Percentiles rank a stretch among this genome's conserved stretches.
Conservation (phyloP, 1,140 invertebrate species). For the Lordiphosa mommai region DNA sequence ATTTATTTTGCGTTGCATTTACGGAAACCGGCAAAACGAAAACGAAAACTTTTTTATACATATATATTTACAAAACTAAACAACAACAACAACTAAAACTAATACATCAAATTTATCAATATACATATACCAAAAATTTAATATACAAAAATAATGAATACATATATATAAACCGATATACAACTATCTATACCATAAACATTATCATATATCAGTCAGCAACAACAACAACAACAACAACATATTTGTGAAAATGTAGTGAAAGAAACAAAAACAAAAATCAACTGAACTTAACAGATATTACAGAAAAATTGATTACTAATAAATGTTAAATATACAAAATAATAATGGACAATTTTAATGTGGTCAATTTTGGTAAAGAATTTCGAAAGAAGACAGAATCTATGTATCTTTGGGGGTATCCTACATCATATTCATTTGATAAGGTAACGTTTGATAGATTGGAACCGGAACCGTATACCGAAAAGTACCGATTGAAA, state of each 20-base stretch:
- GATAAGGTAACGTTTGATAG: too few relatives aligned
- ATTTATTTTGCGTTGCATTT: slow-evolving; percentile 38
- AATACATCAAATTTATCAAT: slow-evolving; percentile 40
- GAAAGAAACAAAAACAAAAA: slow-evolving; percentile 27
- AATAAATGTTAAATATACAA: slow-evolving; percentile 74
- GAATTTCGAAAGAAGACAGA: not conserved
- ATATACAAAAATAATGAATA: slow-evolving; percentile 17
- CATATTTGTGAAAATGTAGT: slow-evolving; percentile 62
- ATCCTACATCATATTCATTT: not conserved
- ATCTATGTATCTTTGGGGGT: not conserved
- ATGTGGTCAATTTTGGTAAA: too few relatives aligned
- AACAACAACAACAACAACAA: slow-evolving; percentile 47
- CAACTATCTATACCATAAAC: slow-evolving; percentile 22
- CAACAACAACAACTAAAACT: slow-evolving; percentile 26
- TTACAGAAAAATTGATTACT: slow-evolving; percentile 57
- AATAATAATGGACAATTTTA: slow-evolving; percentile 4
- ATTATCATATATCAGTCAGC: slow-evolving; percentile 53
- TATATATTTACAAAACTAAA: slow-evolving; percentile 23
- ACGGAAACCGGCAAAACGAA: slow-evolving; percentile 10
- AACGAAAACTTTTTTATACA: slow-evolving; percentile 41
- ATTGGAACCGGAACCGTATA: too few relatives aligned
- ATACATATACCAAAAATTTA: slow-evolving; percentile 21
- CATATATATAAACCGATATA: slow-evolving; percentile 32
- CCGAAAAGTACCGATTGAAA: too few relatives aligned
- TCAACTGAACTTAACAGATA: slow-evolving; percentile 45